Base-by-base conservation (phyloP, 2,888 invertebrate genomes). In the Amphipyra berbera region DNA sequence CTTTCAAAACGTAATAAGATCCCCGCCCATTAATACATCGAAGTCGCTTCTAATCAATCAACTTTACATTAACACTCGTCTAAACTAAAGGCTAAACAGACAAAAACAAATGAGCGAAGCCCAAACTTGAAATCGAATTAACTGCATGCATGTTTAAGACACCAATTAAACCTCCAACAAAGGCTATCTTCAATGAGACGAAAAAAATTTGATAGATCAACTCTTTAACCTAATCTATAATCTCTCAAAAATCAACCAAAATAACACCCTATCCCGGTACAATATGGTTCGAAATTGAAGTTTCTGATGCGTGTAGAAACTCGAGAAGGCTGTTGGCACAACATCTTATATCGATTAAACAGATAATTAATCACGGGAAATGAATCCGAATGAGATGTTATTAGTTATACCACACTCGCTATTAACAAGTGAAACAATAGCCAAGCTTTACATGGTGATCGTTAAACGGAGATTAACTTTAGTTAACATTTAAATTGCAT, bases 271-370 rank as follows among this genome's bases (percentile, higher is more conserved):
- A 83, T 14, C 0, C 0, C 0, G 1, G 0, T 0, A 0, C 0
- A 0, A 30, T 78, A 88, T 69, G 76, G 77, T 71, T 66, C 27
- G 85, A 64, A 14, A 44, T 45, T 40, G 40, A 5, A 30, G 1
- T 0, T 5, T 13, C 2, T 0, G 15, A 15, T 35, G n/a, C 21
- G 5, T 40, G 21, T 73, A 81, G 89, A 86, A 89, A 92, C 85
- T 78, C 75, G 88, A 91, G 90, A 90, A 91, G 93, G 90, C 90
- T 94, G 94, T 95, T 95, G 94, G 94, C 93, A 94, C 93, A 94
- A 93, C 94, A 94, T 94, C 94, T 94, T 91, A 93, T 94, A 93
- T 94, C 94, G 95, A 95, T 95, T 95, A 95, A 95, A 94, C 94
- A 94, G 92, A 94, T 95, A 95, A 95, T 95, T 95, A 94, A 95